phyloP scores from a whole-genome alignment of 2,113 vertebrate genomes.

The Ondatra zibethicus region DNA sequence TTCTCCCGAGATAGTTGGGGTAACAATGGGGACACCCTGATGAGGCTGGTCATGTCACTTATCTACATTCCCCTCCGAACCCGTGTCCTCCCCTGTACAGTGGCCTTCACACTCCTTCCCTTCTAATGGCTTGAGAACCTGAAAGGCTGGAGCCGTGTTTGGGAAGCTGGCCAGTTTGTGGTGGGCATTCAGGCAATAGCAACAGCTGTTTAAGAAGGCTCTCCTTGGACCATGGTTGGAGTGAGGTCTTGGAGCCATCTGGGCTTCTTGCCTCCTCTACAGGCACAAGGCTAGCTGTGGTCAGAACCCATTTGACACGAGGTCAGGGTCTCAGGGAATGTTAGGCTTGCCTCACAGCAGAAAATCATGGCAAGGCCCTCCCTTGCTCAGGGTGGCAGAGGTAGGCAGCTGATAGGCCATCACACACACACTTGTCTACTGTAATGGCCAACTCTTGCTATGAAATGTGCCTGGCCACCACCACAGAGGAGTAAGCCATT shows the following conservation, averaged over 20 bases:
- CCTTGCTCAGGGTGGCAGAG: background rate
- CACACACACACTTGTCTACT: too few species aligned
- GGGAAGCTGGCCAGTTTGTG: fast-evolving
- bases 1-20: background rate
- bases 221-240: background rate
- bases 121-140: background rate
- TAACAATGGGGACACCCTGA: background rate
- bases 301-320: background rate
- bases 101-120: fast-evolving
- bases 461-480: background rate
- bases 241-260: background rate
- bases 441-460: background rate
- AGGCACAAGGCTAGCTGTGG: background rate
- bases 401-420: too few species aligned
- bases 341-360: background rate
- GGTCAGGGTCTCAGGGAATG: background rate
- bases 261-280: background rate
- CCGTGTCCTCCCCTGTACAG: fast-evolving
- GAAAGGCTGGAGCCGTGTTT: fast-evolving
- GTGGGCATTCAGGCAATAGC: fast-evolving
- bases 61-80: fast-evolving
- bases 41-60: fast-evolving
- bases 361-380: background rate
- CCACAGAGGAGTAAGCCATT: background rate
- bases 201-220: fast-evolving